A percentile compares a stretch with the other conserved stretches of the same genome.
Conservation (phyloP, 2,797 vertebrate genomes). For the Merluccius polli region DNA sequence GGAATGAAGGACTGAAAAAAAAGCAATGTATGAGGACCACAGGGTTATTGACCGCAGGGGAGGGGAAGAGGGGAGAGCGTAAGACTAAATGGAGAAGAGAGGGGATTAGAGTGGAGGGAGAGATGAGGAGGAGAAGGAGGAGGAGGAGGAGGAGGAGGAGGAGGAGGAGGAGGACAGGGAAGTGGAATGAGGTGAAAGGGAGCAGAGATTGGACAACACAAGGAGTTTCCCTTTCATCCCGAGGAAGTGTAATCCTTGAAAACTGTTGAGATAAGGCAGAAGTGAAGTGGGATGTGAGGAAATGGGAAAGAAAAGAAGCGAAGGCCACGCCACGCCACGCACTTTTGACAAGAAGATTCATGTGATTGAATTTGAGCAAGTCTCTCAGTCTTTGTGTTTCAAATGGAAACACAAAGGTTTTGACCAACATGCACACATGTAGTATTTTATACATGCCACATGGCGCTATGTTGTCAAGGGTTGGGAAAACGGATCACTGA, state of each 20-base stretch:
- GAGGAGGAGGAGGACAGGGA: conserved; percentile 8
- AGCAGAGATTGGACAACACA: conserved; percentile 1
- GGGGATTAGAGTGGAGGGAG: conserved; percentile 17
- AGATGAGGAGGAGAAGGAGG: conserved; percentile 23
- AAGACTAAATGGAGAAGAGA: conserved; percentile 21
- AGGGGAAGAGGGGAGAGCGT: conserved; percentile 34
- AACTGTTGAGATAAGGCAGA: conserved; percentile 54
- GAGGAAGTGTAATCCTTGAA: conserved; percentile 56
- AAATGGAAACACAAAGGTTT: neutral
- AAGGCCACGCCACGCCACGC: neutral
- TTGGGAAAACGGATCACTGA: neutral
- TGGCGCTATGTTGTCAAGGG: neutral
- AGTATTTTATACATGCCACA: neutral
- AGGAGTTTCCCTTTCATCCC: conserved; percentile 44
- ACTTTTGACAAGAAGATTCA: neutral
- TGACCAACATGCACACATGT: neutral
- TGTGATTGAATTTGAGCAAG: neutral
- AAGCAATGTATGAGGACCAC: neutral
- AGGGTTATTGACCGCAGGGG: neutral
- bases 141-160: too few relatives aligned
- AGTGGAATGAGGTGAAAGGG: conserved; percentile 17
- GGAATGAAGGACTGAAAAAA: neutral
- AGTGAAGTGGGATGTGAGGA: conserved; percentile 53
- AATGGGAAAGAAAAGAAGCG: conserved; percentile 25
- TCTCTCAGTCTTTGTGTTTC: neutral